Base-by-base conservation (phyloP, 2,888 invertebrate genomes). In the Stegana nigrithorax region DNA sequence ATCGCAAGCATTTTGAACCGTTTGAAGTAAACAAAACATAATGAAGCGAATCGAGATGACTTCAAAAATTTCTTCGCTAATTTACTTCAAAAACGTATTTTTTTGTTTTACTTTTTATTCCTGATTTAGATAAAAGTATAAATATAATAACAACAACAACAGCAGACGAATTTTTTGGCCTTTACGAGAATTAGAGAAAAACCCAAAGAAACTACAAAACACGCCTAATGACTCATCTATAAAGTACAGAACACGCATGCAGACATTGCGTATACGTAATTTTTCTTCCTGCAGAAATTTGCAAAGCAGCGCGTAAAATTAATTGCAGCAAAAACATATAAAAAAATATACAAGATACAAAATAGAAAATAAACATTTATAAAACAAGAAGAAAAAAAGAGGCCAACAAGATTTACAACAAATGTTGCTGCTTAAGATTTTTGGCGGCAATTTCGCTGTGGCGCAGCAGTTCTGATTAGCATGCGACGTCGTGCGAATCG, bases 1-100 rank as follows among this genome's bases (percentile, higher is more conserved):
- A 60, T 69, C 59, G 67, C 63, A 69, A 69, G 65, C 60, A 10
- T 39, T 65, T 63, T 60, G 29, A 10, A 12, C 14, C 25, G 32
- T 32, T 53, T 26, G 21, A 21, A 23, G 23, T 21, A 45, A 45
- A 10, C 12, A 32, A 12, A 12, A 12, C 6, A 32, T 32, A 32
- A 39, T 17, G 39, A 39, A 39, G 39, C 39, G 17, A 39, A 39
- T 39, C 39, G 39, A 39, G 17, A 39, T 39, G 14, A 14, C 17
- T 39, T 39, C 5, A n/a, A 39, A 12, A 32, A 32, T 8, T 32
- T 32, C 6, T 19, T 14, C 21, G 17, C n/a, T 14, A 23, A 25
- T 36, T 39, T 23, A 55, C 53, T 55, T 23, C 53, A 55, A 55
- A 32, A 55, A 55, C 36, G 19, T 36, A 21, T 36, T 55, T 26